A percentile compares a stretch with the other conserved stretches of the same genome.
Conservation (phyloP, 2,888 invertebrate genomes). For the Eilema sororculum region DNA sequence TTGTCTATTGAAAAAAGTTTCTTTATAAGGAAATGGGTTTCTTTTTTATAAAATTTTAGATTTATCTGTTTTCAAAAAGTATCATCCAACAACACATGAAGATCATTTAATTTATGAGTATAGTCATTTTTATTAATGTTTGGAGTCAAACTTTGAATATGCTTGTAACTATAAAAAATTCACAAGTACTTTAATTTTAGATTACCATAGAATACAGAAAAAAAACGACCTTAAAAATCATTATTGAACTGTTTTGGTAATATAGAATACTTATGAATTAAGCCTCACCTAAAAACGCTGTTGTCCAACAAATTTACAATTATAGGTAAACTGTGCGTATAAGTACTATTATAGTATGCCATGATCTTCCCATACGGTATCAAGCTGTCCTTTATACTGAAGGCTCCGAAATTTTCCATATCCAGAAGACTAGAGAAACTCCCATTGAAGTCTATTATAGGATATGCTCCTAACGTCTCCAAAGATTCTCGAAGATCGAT, state of each 20-base stretch:
- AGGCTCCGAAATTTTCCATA: constrained; percentile 89
- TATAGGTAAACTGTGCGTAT: constrained; percentile 92
- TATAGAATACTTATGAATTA: not conserved
- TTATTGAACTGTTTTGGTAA: not conserved
- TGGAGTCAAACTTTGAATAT: too few species aligned
- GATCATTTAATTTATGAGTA: too few species aligned
- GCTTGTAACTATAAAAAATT: too few species aligned
- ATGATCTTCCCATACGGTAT: constrained; percentile 86
- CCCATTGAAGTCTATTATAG: constrained; percentile 88
- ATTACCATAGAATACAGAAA: not conserved
- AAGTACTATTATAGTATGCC: constrained; percentile 92
- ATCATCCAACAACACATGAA: too few species aligned
- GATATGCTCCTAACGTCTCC: constrained; percentile 73
- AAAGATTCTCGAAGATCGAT: constrained; percentile 71
- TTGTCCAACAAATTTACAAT: constrained; percentile 91
- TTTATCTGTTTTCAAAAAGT: too few species aligned
- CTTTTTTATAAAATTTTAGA: too few species aligned
- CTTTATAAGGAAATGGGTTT: too few species aligned
- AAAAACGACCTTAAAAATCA: not conserved
- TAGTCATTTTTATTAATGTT: too few species aligned
- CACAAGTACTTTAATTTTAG: not conserved
- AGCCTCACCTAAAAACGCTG: constrained; percentile 89
- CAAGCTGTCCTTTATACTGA: constrained; percentile 87
- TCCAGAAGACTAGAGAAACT: constrained; percentile 89
- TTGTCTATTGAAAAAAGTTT: too few species aligned